A percentile compares a stretch with the other conserved stretches of the same genome.
phyloP scores from a whole-genome alignment of 2,888 invertebrate species.

The Byasa hedistus region DNA sequence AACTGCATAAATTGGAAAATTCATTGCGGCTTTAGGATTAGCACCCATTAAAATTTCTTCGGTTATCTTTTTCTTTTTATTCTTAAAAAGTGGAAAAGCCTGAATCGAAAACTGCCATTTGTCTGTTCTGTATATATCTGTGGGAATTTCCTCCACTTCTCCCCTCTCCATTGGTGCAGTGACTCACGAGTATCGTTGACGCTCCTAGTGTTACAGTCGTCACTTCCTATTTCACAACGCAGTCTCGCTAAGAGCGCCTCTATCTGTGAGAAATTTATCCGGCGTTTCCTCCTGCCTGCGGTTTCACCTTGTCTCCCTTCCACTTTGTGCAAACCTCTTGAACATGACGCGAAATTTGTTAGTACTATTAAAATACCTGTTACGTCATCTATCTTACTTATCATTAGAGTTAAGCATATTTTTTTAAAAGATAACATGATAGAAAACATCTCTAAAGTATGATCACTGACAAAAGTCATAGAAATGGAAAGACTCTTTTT shows the following conservation, averaged over 20 bases:
- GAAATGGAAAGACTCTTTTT: too few relatives aligned
- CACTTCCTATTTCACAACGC: conserved; percentile 66
- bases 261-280: conserved; percentile 35
- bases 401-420: too few relatives aligned
- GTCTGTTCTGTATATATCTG: neutral
- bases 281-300: conserved; percentile 35
- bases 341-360: conserved; percentile 4
- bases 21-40: too few relatives aligned
- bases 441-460: too few relatives aligned
- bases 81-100: neutral
- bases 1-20: too few relatives aligned
- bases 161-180: conserved; percentile 12
- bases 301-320: conserved; percentile 25
- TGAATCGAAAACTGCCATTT: neutral
- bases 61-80: too few relatives aligned
- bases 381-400: neutral
- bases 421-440: too few relatives aligned
- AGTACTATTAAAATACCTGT: neutral
- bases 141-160: neutral
- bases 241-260: conserved; percentile 17
- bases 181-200: conserved; percentile 69
- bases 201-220: conserved; percentile 62
- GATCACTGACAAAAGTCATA: too few relatives aligned
- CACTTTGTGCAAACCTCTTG: conserved; percentile 19
- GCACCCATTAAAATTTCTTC: too few relatives aligned